These are phyloP conservation scores for Molossus molossus DNA, from an alignment of 2,797 vertebrate genomes.

Conservation along the genomic window DNA sequence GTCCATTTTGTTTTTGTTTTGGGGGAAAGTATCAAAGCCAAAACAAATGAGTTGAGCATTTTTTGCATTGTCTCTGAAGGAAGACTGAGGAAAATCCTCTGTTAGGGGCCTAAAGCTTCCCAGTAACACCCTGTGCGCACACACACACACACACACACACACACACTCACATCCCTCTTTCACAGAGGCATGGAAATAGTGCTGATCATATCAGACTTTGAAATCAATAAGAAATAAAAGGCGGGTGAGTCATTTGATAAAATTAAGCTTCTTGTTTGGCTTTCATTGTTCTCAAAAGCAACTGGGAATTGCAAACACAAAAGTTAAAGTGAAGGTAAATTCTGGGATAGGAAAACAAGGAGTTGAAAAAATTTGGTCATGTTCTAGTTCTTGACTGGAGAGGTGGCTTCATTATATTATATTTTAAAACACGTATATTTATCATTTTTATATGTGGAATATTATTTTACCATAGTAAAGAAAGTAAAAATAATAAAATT, in stretches of 20 bases:
- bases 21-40: neutral
- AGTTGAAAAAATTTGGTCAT: neutral
- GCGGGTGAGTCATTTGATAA: neutral
- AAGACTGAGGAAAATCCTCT: neutral
- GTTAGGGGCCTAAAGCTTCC: neutral
- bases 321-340: neutral
- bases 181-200: neutral
- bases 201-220: neutral
- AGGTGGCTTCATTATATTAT: neutral
- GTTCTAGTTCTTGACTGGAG: neutral
- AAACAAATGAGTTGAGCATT: neutral
- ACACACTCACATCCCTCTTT: neutral
- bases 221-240: neutral
- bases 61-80: neutral
- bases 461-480: neutral
- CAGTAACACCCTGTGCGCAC: neutral
- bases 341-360: neutral
- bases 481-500: neutral
- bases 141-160: neutral
- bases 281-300: constrained; percentile 5
- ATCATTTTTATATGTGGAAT: neutral
- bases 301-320: neutral
- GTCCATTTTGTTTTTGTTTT: neutral
- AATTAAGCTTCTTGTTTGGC: neutral
- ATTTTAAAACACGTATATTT: neutral